These are phyloP conservation scores for Bryconaethiops microstoma DNA, from an alignment of 2,797 vertebrate species.

Conservation along the genomic window DNA sequence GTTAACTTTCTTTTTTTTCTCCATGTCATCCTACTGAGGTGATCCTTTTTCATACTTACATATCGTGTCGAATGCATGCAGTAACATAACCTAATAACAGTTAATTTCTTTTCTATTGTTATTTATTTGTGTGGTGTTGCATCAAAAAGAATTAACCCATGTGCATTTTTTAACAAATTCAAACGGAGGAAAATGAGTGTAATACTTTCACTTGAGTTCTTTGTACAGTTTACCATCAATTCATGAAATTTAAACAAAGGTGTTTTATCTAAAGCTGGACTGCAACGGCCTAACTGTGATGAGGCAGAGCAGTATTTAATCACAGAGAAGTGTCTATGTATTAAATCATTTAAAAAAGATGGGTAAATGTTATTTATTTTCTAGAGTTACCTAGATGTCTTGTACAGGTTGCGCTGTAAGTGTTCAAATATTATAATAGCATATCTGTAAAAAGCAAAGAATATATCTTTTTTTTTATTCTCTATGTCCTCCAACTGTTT, in stretches of 20 bases:
- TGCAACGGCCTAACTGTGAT: slow-evolving; percentile 74
- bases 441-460: slow-evolving; percentile 78
- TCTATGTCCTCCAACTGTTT: slow-evolving; percentile 78
- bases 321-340: slow-evolving; percentile 76
- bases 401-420: slow-evolving; percentile 93
- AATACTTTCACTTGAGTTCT: slow-evolving; percentile 71
- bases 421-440: slow-evolving; percentile 83
- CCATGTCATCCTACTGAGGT: slow-evolving; percentile 76
- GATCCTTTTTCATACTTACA: slow-evolving; percentile 74
- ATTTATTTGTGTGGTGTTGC: slow-evolving; percentile 69
- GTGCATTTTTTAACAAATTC: slow-evolving; percentile 67
- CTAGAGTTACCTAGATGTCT: slow-evolving; percentile 83
- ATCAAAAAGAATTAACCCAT: slow-evolving; percentile 68
- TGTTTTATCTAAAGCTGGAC: slow-evolving; percentile 68
- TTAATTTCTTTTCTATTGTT: slow-evolving; percentile 78
- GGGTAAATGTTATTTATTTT: slow-evolving; percentile 79
- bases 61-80: slow-evolving; percentile 86
- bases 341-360: slow-evolving; percentile 75
- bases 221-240: slow-evolving; percentile 82
- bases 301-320: slow-evolving; percentile 78
- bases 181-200: slow-evolving; percentile 56
- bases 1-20: slow-evolving; percentile 90
- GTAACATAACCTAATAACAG: slow-evolving; percentile 82
- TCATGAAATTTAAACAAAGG: slow-evolving; percentile 53
- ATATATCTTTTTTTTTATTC: slow-evolving; percentile 76